These are phyloP conservation scores for Gobiocypris rarus DNA, from an alignment of 2,113 vertebrate species.

Conservation along the genomic window DNA sequence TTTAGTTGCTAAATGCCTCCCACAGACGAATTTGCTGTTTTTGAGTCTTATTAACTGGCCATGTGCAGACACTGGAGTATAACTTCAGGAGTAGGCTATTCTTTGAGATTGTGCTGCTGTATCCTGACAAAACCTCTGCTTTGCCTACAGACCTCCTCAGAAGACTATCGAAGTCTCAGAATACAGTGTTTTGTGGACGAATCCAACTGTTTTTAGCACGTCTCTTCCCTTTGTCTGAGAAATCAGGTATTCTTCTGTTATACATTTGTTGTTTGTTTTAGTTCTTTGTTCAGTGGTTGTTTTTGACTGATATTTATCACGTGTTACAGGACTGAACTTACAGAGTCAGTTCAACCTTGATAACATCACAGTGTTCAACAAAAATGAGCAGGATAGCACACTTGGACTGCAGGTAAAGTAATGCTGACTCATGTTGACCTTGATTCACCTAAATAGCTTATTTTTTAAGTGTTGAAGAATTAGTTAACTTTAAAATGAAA, in stretches of 20 bases:
- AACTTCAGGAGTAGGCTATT: background rate
- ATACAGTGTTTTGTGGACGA: conserved; percentile 97
- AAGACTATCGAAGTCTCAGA: conserved; percentile 97
- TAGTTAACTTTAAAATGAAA: no score
- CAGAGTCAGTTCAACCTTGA: conserved; percentile 99
- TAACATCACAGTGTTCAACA: conserved; percentile 97
- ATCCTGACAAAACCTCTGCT: background rate
- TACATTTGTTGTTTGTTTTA: background rate
- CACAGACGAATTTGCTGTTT: no score
- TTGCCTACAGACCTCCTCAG: conserved; percentile 87
- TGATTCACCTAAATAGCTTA: background rate
- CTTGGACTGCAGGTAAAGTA: conserved; percentile 89
- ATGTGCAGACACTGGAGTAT: background rate
- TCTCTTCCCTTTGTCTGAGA: conserved; percentile 96
- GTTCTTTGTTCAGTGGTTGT: background rate
- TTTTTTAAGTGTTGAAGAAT: background rate
- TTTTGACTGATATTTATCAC: background rate
- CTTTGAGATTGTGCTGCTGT: background rate
- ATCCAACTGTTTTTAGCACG: conserved; percentile 97
- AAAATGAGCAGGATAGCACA: conserved; percentile 96
- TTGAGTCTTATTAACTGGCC: no score
- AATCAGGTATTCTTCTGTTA: conserved; percentile 83
- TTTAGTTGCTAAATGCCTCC: no score
- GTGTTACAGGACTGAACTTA: conserved; percentile 88
- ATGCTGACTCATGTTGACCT: background rate